A percentile compares a stretch with the other conserved stretches of the same genome.
Evolutionary conservation across 2,113 vertebrate genomes (phyloP).

Genomic region (Nannobrachium achirus): DNA sequence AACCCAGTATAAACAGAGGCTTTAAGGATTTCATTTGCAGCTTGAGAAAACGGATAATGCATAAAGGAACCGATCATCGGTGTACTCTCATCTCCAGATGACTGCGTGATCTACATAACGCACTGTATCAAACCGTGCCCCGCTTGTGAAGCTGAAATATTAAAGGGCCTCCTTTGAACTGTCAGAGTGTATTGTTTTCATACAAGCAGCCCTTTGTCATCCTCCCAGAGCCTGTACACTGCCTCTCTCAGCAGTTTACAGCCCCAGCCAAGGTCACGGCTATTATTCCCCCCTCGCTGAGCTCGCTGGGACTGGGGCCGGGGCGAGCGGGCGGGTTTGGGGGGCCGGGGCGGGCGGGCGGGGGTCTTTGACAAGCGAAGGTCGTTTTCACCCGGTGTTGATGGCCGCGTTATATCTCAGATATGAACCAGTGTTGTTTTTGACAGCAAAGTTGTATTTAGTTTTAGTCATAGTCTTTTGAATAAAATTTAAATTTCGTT

Average conservation of each 20-base stretch:
- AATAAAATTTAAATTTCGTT: too few relatives aligned
- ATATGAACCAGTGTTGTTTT: too few relatives aligned
- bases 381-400: conserved; percentile 48
- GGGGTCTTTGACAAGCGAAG: conserved; percentile 68
- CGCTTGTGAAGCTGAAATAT: conserved; percentile 62
- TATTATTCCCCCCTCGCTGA: conserved; percentile 56
- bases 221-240: conserved; percentile 61
- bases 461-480: too few relatives aligned
- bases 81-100: conserved; percentile 36
- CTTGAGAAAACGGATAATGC: conserved; percentile 1
- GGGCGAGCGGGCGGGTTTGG: conserved; percentile 11
- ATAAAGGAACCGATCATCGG: neutral
- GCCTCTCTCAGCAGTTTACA: conserved; percentile 79
- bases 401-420: conserved; percentile 56
- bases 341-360: conserved; percentile 5
- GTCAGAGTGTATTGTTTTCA: conserved; percentile 77
- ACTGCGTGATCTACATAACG: conserved; percentile 17
- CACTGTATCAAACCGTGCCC: neutral
- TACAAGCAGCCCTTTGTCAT: conserved; percentile 68
- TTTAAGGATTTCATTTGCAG: neutral
- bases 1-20: too few relatives aligned
- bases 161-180: conserved; percentile 72
- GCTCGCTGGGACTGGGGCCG: conserved; percentile 6
- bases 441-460: too few relatives aligned
- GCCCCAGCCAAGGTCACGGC: conserved; percentile 70